A percentile compares a stretch with the other conserved stretches of the same genome.
Conservation (phyloP, 2,797 vertebrate species). For the Vipera ursinii region DNA sequence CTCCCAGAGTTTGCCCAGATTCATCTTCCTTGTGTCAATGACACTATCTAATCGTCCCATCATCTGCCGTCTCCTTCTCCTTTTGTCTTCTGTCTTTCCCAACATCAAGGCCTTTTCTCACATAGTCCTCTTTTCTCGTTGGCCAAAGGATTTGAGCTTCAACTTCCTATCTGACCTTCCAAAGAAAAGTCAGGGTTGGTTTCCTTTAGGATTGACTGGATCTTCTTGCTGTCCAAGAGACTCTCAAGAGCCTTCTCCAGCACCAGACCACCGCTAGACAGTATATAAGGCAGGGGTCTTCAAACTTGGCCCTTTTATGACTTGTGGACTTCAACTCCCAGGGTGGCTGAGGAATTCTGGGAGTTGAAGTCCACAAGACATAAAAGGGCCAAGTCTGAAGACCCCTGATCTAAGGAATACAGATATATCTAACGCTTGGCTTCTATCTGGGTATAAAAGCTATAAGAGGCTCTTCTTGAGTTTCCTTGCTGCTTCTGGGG, state of each 20-base stretch:
- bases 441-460: not conserved
- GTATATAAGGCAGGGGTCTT: not conserved
- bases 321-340: no score
- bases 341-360: no score
- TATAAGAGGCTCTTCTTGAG: not conserved
- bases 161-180: not conserved
- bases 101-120: not conserved
- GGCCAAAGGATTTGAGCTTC: not conserved
- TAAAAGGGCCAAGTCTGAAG: no score
- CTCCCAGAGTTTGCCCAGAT: not conserved
- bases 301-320: no score
- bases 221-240: not conserved
- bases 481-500: not conserved
- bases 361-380: no score
- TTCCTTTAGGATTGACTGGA: not conserved
- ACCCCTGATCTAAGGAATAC: not conserved
- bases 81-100: not conserved
- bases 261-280: not conserved
- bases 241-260: not conserved
- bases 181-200: not conserved
- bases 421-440: not conserved
- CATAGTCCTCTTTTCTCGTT: not conserved
- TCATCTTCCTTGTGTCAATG: not conserved
- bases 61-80: not conserved
- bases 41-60: not conserved